Base-by-base conservation (phyloP, 2,888 invertebrate genomes). In the Thalpophila matura region DNA sequence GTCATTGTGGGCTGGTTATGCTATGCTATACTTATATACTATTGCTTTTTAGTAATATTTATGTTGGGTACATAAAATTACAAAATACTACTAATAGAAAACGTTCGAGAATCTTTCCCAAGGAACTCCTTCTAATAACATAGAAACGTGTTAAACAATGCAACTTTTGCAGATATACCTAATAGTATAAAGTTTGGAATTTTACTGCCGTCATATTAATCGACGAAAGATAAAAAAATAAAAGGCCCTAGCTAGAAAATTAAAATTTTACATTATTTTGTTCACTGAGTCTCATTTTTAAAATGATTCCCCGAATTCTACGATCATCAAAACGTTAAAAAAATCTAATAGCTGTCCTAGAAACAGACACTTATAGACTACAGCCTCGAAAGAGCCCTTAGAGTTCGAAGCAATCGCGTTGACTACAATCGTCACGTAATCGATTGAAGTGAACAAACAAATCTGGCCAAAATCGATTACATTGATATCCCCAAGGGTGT, bases 391-490 rank as follows among this genome's bases (percentile, higher is more conserved):
- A 68, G 63, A 62, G 60, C 43, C 60, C 22, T 65, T 40, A 55
- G 70, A 65, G 60, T 47, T 57, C 45, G 40, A 60, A 69, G 66
- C 68, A 77, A 77, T 79, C 47, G 63, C 43, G 46, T 47, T 35
- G 27, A 42, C 64, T 67, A 78, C 83, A 84, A 82, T 71, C 61
- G 66, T 78, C 79, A 79, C 79, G 89, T 86, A 90, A 89, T 88
- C 88, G 86, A 87, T 88, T 89, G 79, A 74, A 84, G 82, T 81
- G 83, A 83, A 85, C 86, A 86, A 88, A 87, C 85, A 88, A 87
- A 87, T 88, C 82, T 83, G 73, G 78, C 45, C 63, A 70, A 80
- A 89, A 87, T 87, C 82, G 85, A 87, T 86, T 82, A 80, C 66
- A 66, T 67, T 77, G 72, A 81, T 82, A 80, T 80, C 71, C 77